Percentiles rank a stretch among this genome's conserved stretches.
phyloP scores from a whole-genome alignment of 2,888 invertebrate species.

The Ferdinandea cuprea region DNA sequence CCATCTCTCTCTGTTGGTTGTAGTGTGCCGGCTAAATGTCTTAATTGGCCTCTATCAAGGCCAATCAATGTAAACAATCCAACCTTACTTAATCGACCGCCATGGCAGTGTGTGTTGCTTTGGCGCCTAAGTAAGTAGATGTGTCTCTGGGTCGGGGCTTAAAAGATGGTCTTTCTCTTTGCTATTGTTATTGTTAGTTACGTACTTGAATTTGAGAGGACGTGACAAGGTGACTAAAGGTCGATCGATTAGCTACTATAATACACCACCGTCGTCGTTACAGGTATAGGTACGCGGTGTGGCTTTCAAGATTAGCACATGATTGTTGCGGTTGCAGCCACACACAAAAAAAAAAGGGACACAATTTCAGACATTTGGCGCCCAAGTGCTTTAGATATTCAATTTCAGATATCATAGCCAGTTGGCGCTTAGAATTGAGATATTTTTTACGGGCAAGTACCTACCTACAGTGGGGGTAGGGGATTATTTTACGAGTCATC shows the following conservation, averaged over 20 bases:
- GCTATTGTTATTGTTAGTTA: too few species aligned
- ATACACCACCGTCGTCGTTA: background rate
- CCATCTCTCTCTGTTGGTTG: background rate
- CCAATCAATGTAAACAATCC: constrained; percentile 65
- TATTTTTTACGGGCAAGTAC: constrained; percentile 11
- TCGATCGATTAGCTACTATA: constrained; percentile 36
- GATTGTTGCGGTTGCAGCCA: constrained; percentile 5
- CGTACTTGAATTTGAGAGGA: constrained; percentile 54
- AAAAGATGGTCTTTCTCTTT: constrained; percentile 47
- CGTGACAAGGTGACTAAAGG: constrained; percentile 66
- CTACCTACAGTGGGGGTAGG: background rate
- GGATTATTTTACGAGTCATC: too few species aligned
- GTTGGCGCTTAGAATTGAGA: background rate
- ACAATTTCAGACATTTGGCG: constrained; percentile 31
- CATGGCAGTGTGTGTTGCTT: background rate
- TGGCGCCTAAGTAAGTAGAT: too few species aligned
- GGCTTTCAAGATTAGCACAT: constrained; percentile 18
- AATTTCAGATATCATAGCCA: constrained; percentile 7
- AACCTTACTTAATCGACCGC: constrained; percentile 36
- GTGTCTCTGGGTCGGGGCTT: constrained; percentile 25
- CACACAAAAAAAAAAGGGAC: constrained; percentile 10
- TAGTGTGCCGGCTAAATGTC: constrained; percentile 35
- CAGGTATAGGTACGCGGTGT: background rate
- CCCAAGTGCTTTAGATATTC: constrained; percentile 22
- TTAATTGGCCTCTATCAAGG: constrained; percentile 66